Evolutionary conservation across 2,888 invertebrate genomes (phyloP).

Genomic region (Diabrotica balteata): DNA sequence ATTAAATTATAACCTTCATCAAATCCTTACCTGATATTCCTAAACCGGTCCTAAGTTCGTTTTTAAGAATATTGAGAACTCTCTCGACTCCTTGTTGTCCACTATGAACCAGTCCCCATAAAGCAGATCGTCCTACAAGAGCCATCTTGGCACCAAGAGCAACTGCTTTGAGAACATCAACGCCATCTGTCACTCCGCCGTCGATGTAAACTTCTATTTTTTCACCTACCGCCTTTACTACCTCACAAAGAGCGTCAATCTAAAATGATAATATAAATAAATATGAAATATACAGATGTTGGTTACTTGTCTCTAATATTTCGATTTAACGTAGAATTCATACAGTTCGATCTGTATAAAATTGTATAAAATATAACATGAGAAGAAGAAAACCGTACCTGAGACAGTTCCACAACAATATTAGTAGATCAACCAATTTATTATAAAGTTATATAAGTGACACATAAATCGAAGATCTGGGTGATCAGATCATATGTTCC

Average conservation of each 20-base stretch:
- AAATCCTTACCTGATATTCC: slow-evolving; percentile 71
- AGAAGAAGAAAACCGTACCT: too few relatives aligned
- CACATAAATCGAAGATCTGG: too few relatives aligned
- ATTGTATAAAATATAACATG: too few relatives aligned
- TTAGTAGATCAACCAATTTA: too few relatives aligned
- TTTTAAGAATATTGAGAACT: slow-evolving; percentile 74
- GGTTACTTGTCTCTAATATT: too few relatives aligned
- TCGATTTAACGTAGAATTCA: too few relatives aligned
- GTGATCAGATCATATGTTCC: too few relatives aligned
- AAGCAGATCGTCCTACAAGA: slow-evolving; percentile 83
- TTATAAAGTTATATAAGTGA: too few relatives aligned
- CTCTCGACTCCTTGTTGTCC: slow-evolving; percentile 81
- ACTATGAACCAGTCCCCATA: slow-evolving; percentile 83
- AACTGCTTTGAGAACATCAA: slow-evolving; percentile 89
- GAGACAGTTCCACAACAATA: too few relatives aligned
- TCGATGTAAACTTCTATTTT: slow-evolving; percentile 84
- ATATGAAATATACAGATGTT: too few relatives aligned
- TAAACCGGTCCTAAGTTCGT: slow-evolving; percentile 79
- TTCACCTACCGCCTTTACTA: slow-evolving; percentile 74
- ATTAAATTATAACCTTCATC: too few relatives aligned
- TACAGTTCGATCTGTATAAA: too few relatives aligned
- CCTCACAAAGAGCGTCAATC: slow-evolving; percentile 85
- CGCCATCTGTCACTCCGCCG: slow-evolving; percentile 84
- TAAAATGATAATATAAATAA: slow-evolving; percentile 51
- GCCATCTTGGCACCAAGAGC: slow-evolving; percentile 91